Evolutionary conservation across 2,888 invertebrate genomes (phyloP).

Genomic region (Hymenopus coronatus): DNA sequence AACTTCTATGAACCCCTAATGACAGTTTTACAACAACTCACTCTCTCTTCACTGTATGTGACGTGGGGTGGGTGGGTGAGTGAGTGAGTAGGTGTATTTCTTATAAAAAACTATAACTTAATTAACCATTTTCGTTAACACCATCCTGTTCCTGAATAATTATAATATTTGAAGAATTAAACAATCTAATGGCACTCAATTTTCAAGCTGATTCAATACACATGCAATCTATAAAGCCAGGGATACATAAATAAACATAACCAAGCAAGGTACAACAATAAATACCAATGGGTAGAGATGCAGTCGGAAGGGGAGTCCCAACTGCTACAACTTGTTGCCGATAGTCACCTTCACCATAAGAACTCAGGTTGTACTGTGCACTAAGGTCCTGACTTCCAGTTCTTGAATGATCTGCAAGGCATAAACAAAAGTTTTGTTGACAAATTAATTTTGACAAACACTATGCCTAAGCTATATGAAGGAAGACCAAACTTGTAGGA

Average conservation of each 20-base stretch:
- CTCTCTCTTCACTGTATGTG: too few relatives aligned
- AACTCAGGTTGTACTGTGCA: conserved; percentile 50
- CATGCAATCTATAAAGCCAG: neutral
- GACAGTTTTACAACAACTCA: too few relatives aligned
- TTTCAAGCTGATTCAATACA: neutral
- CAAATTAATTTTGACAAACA: too few relatives aligned
- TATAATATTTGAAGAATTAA: neutral
- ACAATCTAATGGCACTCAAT: neutral
- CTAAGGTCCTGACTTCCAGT: conserved; percentile 54
- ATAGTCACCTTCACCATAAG: conserved; percentile 68
- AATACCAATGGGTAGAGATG: conserved; percentile 68
- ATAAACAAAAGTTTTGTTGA: neutral
- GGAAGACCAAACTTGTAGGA: too few relatives aligned
- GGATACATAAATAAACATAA: neutral
- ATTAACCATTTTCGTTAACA: too few relatives aligned
- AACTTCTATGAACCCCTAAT: too few relatives aligned
- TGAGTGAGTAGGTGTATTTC: too few relatives aligned
- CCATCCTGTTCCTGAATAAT: too few relatives aligned
- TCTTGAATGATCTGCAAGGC: conserved; percentile 48
- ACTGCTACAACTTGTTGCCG: conserved; percentile 95
- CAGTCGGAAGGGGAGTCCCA: conserved; percentile 89
- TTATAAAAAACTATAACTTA: too few relatives aligned
- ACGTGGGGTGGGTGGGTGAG: too few relatives aligned
- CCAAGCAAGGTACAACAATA: conserved; percentile 10
- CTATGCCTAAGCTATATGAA: too few relatives aligned